phyloP scores from a whole-genome alignment of 2,888 invertebrate species.

The Caenorhabditis afra region DNA sequence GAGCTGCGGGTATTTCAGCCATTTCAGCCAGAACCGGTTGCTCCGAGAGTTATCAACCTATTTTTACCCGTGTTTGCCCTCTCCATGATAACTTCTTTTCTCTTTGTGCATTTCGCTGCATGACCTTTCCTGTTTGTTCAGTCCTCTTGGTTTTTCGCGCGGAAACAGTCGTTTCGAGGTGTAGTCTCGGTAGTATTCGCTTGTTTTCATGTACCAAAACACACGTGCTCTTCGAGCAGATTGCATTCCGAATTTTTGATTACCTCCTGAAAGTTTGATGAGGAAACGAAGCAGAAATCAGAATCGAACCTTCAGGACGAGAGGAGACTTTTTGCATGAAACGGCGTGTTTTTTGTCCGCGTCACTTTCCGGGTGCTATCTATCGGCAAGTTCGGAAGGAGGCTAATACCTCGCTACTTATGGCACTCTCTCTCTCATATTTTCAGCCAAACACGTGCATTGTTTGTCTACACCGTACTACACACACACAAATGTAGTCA shows the following conservation, averaged over 20 bases:
- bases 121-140: conserved; percentile 41
- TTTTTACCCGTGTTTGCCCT: conserved; percentile 20
- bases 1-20: too few species aligned
- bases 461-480: conserved; percentile 23
- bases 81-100: not conserved
- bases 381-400: too few species aligned
- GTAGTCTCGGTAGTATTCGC: conserved; percentile 1
- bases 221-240: not conserved
- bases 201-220: conserved; percentile 2
- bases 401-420: too few species aligned
- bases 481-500: too few species aligned
- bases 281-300: not conserved
- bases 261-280: not conserved
- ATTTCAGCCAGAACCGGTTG: conserved; percentile 14
- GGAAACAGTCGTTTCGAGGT: not conserved
- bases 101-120: not conserved
- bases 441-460: not conserved
- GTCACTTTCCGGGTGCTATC: too few species aligned
- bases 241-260: conserved; percentile 2
- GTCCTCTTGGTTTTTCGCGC: conserved; percentile 16
- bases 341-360: too few species aligned
- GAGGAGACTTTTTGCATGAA: too few species aligned
- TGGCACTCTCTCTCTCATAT: not conserved
- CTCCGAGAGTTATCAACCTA: conserved; percentile 44
- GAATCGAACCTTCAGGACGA: too few species aligned